Conservation (phyloP, 23 tunicate species). For the Ciona savignyi region DNA sequence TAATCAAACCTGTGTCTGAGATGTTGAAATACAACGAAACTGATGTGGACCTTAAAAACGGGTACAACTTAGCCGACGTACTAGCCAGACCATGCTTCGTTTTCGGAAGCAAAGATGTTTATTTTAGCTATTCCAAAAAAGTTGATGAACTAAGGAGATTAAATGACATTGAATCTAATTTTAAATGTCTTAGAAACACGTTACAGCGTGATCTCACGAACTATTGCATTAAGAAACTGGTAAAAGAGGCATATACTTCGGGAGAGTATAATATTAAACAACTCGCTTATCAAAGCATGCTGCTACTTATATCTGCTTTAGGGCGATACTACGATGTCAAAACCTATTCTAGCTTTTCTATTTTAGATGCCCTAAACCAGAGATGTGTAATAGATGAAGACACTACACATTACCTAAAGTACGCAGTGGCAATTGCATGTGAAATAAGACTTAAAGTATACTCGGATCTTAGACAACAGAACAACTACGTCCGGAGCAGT, state of each 20-base stretch:
- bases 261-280: constrained; percentile 11
- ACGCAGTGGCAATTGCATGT: constrained; percentile 18
- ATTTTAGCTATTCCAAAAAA: constrained; percentile 10
- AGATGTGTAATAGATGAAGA: background rate
- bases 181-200: background rate
- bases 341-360: constrained; percentile 6
- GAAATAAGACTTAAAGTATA: constrained; percentile 5
- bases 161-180: background rate
- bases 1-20: constrained; percentile 6
- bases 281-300: background rate
- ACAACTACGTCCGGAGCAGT: constrained; percentile 1
- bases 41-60: background rate
- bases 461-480: background rate
- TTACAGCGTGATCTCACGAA: background rate
- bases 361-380: background rate
- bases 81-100: constrained; percentile 21
- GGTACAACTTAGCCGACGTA: constrained; percentile 8
- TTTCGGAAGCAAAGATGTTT: constrained; percentile 13
- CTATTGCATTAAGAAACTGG: background rate
- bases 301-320: constrained; percentile 9
- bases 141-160: background rate
- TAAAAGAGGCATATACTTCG: background rate
- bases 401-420: constrained; percentile 1
- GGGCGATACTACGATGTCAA: constrained; percentile 2
- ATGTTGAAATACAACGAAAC: constrained; percentile 2